These are phyloP conservation scores for Schlechtendalia chinensis DNA, from an alignment of 1,140 invertebrate species.

Conservation along the genomic window DNA sequence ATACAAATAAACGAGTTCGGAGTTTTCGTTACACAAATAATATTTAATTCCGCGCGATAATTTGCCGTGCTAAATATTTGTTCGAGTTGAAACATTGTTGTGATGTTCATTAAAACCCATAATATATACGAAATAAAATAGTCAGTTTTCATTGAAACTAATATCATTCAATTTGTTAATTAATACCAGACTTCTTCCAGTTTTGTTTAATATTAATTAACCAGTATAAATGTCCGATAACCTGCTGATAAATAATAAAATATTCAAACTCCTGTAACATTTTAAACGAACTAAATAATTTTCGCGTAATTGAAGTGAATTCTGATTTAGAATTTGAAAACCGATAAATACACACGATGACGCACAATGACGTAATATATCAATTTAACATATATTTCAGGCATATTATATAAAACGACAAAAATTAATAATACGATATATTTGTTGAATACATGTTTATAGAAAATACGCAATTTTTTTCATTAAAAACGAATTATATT, in stretches of 20 bases:
- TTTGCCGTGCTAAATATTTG: neutral
- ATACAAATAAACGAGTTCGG: neutral
- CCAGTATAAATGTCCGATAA: neutral
- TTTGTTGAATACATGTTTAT: too few species aligned
- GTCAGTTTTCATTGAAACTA: neutral
- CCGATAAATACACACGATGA: too few species aligned
- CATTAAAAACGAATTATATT: too few species aligned
- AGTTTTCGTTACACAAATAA: neutral
- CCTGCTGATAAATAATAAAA: neutral
- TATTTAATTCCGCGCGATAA: neutral
- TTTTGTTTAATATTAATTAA: constrained; percentile 11
- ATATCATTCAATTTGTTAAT: neutral
- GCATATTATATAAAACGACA: too few species aligned
- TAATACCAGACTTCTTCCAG: neutral
- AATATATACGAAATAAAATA: neutral
- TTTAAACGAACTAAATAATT: too few species aligned
- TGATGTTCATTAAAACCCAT: neutral
- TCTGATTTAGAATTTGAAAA: too few species aligned
- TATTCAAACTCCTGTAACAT: too few species aligned
- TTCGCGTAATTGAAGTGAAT: too few species aligned
- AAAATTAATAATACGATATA: too few species aligned
- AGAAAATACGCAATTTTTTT: too few species aligned
- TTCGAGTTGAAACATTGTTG: neutral
- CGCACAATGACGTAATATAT: too few species aligned
- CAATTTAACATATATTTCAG: too few species aligned